These are phyloP conservation scores for Sylvia borin DNA, from an alignment of 2,797 vertebrate genomes.

Conservation along the genomic window DNA sequence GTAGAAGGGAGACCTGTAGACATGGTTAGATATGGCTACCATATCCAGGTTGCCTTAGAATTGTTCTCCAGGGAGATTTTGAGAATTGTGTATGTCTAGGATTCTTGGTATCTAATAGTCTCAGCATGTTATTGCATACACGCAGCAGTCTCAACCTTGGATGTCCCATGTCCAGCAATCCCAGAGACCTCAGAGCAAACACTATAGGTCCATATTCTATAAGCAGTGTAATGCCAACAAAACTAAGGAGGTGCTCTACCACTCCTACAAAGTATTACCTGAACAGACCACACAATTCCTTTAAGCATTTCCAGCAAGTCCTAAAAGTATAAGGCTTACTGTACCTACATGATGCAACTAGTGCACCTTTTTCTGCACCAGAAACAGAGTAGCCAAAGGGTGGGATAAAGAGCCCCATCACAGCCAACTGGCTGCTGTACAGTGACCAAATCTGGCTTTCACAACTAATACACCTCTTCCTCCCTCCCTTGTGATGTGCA, in stretches of 20 bases:
- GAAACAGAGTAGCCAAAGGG: not conserved
- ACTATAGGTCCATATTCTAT: not conserved
- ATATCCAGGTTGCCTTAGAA: not conserved
- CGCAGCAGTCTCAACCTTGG: not conserved
- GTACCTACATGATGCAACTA: not conserved
- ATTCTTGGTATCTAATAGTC: not conserved
- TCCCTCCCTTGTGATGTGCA: not conserved
- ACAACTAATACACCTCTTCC: not conserved
- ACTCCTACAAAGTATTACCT: not conserved
- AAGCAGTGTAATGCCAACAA: not conserved
- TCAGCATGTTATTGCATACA: not conserved
- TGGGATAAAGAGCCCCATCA: not conserved
- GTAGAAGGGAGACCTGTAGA: not conserved
- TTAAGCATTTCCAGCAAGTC: not conserved
- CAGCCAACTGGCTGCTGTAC: not conserved
- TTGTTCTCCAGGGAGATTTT: not conserved
- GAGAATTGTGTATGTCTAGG: not conserved
- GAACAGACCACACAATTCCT: not conserved
- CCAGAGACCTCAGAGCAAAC: not conserved
- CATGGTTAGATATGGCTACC: not conserved
- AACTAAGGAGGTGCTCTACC: not conserved
- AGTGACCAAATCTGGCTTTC: not conserved
- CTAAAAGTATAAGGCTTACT: not conserved
- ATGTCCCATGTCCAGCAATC: not conserved
- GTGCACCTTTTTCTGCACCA: not conserved